A percentile compares a stretch with the other conserved stretches of the same genome.
phyloP scores from a whole-genome alignment of 2,113 vertebrate genomes.

The Thunnus maccoyii region DNA sequence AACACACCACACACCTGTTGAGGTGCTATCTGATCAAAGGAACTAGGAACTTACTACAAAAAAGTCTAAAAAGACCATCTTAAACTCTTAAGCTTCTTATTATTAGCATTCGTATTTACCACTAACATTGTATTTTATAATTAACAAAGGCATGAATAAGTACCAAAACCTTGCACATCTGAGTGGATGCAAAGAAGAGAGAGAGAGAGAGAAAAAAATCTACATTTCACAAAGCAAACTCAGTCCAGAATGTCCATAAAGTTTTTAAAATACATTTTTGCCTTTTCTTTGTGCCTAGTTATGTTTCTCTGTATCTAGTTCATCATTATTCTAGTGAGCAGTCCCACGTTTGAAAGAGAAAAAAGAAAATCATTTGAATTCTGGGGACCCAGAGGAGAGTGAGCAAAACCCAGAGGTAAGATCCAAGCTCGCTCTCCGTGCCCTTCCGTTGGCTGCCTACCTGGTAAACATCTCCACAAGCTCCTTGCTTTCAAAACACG shows the following conservation, averaged over 20 bases:
- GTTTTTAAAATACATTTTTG: conserved; percentile 55
- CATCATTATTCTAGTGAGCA: conserved; percentile 95
- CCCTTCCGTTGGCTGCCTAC: conserved; percentile 95
- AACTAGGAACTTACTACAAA: conserved; percentile 24
- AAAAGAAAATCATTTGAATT: conserved; percentile 95
- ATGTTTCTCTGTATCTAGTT: conserved; percentile 84
- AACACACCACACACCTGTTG: conserved; percentile 58
- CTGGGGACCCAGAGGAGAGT: conserved; percentile 93
- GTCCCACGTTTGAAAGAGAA: conserved; percentile 87
- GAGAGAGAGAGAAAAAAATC: background rate
- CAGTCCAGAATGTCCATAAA: conserved; percentile 40
- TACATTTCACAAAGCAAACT: conserved; percentile 31
- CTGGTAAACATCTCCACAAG: conserved; percentile 98
- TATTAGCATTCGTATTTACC: background rate
- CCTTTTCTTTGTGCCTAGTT: conserved; percentile 64
- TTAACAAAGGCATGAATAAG: background rate
- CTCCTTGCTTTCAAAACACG: conserved; percentile 95
- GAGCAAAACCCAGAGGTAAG: conserved; percentile 94
- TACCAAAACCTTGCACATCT: background rate
- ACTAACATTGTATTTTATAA: background rate
- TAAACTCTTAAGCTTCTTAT: background rate
- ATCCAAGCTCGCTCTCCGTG: conserved; percentile 93
- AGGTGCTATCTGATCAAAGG: conserved; percentile 54
- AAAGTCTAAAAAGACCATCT: background rate
- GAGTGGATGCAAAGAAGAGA: background rate